Conservation (phyloP, 2,888 invertebrate species). For the Platypus cylindrus region DNA sequence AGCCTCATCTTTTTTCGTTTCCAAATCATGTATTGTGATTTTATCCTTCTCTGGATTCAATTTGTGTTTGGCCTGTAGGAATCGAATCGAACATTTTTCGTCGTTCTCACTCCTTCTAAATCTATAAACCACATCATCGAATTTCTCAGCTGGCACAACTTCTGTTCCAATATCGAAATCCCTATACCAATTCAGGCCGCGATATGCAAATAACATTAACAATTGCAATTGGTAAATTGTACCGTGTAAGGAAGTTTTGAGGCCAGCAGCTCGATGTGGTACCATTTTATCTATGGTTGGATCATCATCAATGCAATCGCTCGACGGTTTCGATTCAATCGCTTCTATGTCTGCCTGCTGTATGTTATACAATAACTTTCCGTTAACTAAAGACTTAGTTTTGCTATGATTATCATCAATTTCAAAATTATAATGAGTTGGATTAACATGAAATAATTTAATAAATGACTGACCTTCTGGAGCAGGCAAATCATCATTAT, state of each 20-base stretch:
- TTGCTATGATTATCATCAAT: too few species aligned
- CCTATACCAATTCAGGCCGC: conserved; percentile 3
- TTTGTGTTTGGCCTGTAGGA: conserved; percentile 12
- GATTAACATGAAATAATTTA: too few species aligned
- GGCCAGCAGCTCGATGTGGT: too few species aligned
- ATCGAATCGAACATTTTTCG: conserved; percentile 3
- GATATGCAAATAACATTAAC: conserved; percentile 8
- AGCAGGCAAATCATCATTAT: too few species aligned
- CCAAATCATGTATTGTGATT: conserved; percentile 4
- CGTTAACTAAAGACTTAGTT: too few species aligned
- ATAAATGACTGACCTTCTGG: too few species aligned
- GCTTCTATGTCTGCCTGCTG: too few species aligned
- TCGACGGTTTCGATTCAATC: too few species aligned
- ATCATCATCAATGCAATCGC: too few species aligned
- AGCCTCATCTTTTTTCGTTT: conserved; percentile 2
- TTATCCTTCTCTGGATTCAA: conserved; percentile 2
- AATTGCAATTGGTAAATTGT: conserved; percentile 9
- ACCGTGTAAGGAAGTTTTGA: conserved; percentile 7
- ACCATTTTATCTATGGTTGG: too few species aligned
- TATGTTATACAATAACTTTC: too few species aligned
- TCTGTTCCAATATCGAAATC: conserved; percentile 7
- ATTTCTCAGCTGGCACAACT: conserved; percentile 10
- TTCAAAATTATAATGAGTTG: too few species aligned
- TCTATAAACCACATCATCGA: conserved; percentile 10
- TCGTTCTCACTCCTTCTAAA: conserved; percentile 4